These are phyloP conservation scores for Cassiopea andromeda DNA, from an alignment of 30 jellyfish, hydroid and myxozoan species.

Conservation along the genomic window DNA sequence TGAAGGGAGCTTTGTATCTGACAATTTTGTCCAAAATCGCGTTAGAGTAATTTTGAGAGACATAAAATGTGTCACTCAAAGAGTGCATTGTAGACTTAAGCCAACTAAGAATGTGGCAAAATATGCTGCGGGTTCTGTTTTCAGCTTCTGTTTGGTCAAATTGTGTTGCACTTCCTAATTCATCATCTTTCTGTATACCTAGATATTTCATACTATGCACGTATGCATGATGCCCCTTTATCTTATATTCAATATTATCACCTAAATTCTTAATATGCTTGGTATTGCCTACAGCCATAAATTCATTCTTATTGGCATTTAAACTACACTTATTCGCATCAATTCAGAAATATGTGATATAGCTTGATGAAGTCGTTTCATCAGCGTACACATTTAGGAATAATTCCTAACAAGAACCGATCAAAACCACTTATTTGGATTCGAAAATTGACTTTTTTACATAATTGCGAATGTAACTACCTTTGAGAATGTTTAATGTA, in stretches of 20 bases:
- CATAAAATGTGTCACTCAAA: background rate
- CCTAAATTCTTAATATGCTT: background rate
- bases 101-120: background rate
- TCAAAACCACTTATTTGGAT: too few relatives aligned
- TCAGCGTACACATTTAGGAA: too few relatives aligned
- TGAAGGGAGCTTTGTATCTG: background rate
- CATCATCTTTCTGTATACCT: background rate
- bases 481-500: too few relatives aligned
- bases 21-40: background rate
- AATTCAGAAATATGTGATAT: background rate
- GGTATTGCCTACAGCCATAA: background rate
- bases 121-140: background rate
- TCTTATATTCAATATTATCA: too few relatives aligned
- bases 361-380: too few relatives aligned
- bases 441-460: too few relatives aligned
- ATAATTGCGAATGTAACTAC: too few relatives aligned
- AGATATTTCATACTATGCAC: background rate
- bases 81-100: background rate
- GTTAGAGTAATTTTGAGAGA: background rate
- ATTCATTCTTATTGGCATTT: background rate
- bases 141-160: background rate
- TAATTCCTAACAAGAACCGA: too few relatives aligned
- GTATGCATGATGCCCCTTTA: background rate
- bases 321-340: background rate
- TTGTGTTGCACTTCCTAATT: background rate